Evolutionary conservation across 2,797 vertebrate species (phyloP).

Genomic region (Chaunax sp.): DNA sequence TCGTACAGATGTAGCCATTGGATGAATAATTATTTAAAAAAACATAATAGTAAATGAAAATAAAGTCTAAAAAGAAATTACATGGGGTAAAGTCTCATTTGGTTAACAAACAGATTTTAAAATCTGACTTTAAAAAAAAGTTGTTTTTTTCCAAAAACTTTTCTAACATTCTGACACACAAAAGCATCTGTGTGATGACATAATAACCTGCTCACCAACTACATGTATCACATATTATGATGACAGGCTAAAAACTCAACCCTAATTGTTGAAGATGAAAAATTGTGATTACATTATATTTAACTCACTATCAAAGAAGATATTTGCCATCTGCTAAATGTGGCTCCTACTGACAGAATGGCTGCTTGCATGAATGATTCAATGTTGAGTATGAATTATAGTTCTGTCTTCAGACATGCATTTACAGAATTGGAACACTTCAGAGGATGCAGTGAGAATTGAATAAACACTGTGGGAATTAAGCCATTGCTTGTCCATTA

Average conservation of each 20-base stretch:
- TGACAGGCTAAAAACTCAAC: background rate
- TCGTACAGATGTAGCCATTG: too few species aligned
- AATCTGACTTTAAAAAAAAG: too few species aligned
- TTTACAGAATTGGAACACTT: background rate
- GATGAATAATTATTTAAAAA: too few species aligned
- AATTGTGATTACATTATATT: background rate
- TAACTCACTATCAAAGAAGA: background rate
- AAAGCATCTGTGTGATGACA: background rate
- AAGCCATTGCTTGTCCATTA: background rate
- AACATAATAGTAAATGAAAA: too few species aligned
- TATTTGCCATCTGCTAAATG: constrained; percentile 9
- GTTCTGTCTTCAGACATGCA: constrained; percentile 1
- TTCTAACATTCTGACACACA: background rate
- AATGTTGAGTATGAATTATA: constrained; percentile 8
- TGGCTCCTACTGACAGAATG: background rate
- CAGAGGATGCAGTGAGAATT: constrained; percentile 2
- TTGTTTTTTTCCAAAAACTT: too few species aligned
- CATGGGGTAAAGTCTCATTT: too few species aligned
- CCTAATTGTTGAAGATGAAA: too few species aligned
- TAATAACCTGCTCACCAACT: background rate
- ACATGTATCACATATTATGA: constrained; percentile 1
- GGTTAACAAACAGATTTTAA: background rate
- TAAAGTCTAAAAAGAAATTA: too few species aligned
- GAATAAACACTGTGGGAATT: background rate
- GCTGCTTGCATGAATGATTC: constrained; percentile 1